phyloP scores from a whole-genome alignment of 2,888 invertebrate genomes.

The Heliconius ethilla region DNA sequence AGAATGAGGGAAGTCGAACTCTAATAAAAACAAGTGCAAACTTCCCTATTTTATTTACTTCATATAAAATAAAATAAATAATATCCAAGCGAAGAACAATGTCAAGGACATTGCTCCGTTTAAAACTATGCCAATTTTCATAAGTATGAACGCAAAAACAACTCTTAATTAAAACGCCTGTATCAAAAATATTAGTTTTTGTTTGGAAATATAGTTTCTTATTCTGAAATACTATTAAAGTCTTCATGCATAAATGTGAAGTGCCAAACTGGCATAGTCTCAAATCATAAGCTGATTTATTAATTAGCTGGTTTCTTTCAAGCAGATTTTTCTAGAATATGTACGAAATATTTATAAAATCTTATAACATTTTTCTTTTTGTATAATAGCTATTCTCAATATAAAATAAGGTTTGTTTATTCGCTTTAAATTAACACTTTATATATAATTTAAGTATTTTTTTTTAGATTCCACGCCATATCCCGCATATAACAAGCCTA shows the following conservation, averaged over 20 bases:
- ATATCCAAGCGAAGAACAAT: background rate
- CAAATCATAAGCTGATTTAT: conserved; percentile 2
- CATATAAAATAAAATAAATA: too few relatives aligned
- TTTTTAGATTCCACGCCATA: too few relatives aligned
- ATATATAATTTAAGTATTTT: too few relatives aligned
- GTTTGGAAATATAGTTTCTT: background rate
- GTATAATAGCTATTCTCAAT: background rate
- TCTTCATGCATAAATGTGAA: conserved; percentile 1
- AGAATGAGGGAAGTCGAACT: background rate
- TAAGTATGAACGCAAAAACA: background rate
- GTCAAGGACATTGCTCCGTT: background rate
- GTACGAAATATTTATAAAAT: background rate
- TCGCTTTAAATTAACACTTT: too few relatives aligned
- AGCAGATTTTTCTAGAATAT: background rate
- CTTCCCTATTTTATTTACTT: too few relatives aligned
- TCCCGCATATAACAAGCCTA: too few relatives aligned
- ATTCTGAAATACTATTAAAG: background rate
- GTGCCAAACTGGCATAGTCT: conserved; percentile 2
- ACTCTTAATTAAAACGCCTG: background rate
- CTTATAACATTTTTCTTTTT: background rate
- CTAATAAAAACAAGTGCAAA: background rate
- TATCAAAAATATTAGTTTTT: background rate
- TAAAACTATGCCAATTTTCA: background rate
- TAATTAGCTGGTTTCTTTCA: conserved; percentile 3
- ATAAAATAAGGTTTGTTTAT: background rate